These are phyloP conservation scores for Elephas maximus DNA, from an alignment of 2,113 vertebrate genomes.

Conservation along the genomic window DNA sequence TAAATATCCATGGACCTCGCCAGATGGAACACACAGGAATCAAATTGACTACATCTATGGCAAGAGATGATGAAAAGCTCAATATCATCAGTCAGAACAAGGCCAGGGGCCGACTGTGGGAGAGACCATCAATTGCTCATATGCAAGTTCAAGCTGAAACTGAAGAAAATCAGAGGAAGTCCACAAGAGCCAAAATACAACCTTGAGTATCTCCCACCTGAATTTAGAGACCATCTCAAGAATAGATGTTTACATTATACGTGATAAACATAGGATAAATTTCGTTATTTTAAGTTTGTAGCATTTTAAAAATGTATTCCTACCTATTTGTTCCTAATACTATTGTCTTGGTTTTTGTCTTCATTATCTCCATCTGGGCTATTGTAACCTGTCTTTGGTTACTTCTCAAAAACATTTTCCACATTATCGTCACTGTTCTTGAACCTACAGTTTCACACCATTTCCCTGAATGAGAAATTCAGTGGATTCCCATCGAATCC, in stretches of 20 bases:
- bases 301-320: not conserved
- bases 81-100: too few species aligned
- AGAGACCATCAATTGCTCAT: too few species aligned
- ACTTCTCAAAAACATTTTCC: not conserved
- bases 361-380: not conserved
- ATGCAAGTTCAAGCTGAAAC: too few species aligned
- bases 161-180: too few species aligned
- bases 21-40: too few species aligned
- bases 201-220: too few species aligned
- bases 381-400: not conserved
- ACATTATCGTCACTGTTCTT: not conserved
- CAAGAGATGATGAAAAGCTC: too few species aligned
- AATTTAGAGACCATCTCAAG: too few species aligned
- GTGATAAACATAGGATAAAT: not conserved
- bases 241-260: not conserved
- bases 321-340: not conserved
- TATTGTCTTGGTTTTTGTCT: not conserved
- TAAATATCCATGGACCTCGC: too few species aligned
- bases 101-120: too few species aligned
- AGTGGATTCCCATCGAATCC: not conserved
- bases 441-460: not conserved
- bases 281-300: not conserved
- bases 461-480: not conserved
- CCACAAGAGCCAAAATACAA: too few species aligned
- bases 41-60: too few species aligned